phyloP scores from a whole-genome alignment of 2,888 invertebrate species.

The Helobdella robusta region DNA sequence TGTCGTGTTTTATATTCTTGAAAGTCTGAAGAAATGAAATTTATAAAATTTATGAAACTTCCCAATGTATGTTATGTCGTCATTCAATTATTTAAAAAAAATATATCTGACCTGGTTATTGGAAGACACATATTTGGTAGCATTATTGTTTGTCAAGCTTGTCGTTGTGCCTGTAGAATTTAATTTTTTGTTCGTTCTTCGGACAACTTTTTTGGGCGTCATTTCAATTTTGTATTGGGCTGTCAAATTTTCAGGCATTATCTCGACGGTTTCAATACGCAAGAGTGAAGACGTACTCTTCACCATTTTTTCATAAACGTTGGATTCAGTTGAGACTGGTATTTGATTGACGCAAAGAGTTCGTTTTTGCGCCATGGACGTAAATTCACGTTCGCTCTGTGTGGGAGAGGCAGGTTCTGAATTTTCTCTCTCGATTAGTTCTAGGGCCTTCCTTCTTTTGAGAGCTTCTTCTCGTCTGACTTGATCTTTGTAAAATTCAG shows the following conservation, averaged over 20 bases:
- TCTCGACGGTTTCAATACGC: constrained; percentile 21
- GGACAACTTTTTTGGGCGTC: constrained; percentile 13
- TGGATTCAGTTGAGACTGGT: constrained; percentile 18
- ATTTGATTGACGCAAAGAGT: neutral
- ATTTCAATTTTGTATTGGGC: constrained; percentile 23
- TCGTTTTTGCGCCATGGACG: neutral
- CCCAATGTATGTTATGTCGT: too few relatives aligned
- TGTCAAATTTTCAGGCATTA: constrained; percentile 18
- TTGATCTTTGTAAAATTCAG: constrained; percentile 99
- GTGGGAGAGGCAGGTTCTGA: constrained; percentile 14
- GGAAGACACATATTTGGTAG: constrained; percentile 1
- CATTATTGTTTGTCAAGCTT: constrained; percentile 5
- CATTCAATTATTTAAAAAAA: too few relatives aligned
- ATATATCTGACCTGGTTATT: neutral
- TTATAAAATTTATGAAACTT: neutral
- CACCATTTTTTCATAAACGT: constrained; percentile 23
- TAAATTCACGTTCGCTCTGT: constrained; percentile 12
- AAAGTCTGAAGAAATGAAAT: neutral
- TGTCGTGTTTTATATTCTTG: constrained; percentile 16
- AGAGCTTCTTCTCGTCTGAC: constrained; percentile 97
- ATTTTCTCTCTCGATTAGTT: constrained; percentile 81
- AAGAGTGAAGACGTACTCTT: constrained; percentile 24
- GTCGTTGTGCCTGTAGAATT: constrained; percentile 15
- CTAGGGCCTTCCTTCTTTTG: constrained; percentile 89
- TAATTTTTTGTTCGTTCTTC: constrained; percentile 11